Evolutionary conservation across 2,113 vertebrate genomes (phyloP).

Genomic region (Dromas ardeola): DNA sequence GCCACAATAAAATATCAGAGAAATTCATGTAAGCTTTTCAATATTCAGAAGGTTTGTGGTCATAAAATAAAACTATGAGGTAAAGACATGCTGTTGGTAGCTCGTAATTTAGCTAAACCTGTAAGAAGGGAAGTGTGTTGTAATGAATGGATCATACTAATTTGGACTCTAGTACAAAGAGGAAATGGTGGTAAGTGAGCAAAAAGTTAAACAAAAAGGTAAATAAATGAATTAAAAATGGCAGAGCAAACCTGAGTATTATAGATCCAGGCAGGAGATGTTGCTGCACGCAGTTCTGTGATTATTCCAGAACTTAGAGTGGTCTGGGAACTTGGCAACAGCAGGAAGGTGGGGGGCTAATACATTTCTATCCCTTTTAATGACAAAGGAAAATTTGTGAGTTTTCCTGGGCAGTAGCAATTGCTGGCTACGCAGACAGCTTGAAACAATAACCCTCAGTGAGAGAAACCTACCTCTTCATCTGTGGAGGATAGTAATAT

Average conservation of each 20-base stretch:
- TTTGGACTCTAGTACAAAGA: neutral
- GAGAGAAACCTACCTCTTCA: neutral
- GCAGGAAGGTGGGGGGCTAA: neutral
- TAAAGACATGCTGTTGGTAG: constrained; percentile 4
- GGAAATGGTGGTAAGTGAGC: neutral
- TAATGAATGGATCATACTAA: neutral
- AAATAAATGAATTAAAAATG: neutral
- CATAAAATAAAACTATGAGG: constrained; percentile 18
- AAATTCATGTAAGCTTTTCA: constrained; percentile 45
- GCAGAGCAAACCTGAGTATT: neutral
- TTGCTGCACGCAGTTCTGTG: neutral
- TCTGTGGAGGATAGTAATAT: neutral
- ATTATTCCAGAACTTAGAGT: neutral
- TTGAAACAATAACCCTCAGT: neutral
- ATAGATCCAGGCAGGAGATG: neutral
- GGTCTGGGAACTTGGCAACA: neutral
- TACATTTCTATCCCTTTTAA: neutral
- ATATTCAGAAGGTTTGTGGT: constrained; percentile 1
- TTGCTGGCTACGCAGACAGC: neutral
- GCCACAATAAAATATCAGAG: constrained; percentile 3
- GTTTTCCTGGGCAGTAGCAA: neutral
- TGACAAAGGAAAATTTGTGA: neutral
- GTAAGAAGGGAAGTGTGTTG: neutral
- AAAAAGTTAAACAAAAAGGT: neutral
- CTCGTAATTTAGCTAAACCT: constrained; percentile 13